phyloP scores from a whole-genome alignment of 2,888 invertebrate genomes.

The Prosopocoilus inquinatus region DNA sequence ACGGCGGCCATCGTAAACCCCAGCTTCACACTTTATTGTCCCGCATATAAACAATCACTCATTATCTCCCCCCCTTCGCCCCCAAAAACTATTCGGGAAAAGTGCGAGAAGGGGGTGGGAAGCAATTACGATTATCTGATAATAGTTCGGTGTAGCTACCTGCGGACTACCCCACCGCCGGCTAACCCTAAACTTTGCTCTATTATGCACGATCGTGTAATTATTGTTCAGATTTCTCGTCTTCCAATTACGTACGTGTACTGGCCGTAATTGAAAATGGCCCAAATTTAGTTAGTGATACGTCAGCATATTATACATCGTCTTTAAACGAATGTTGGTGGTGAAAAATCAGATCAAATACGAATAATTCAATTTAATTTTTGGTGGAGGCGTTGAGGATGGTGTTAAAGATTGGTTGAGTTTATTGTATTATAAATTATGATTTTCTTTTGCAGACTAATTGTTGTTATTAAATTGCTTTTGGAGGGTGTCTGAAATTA shows the following conservation, averaged over 20 bases:
- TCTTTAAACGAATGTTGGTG: no score
- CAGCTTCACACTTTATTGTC: not conserved
- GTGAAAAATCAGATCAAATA: no score
- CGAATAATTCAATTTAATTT: no score
- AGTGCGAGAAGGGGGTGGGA: not conserved
- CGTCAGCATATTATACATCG: not conserved
- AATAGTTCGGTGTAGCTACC: constrained; percentile 22
- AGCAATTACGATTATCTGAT: constrained; percentile 25
- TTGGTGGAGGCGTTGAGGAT: no score
- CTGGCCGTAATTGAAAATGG: constrained; percentile 15
- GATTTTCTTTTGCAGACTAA: no score
- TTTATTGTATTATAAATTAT: no score
- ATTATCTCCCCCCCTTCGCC: not conserved
- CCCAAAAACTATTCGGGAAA: not conserved
- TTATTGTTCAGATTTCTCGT: constrained; percentile 17
- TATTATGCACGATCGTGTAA: constrained; percentile 16
- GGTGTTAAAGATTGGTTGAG: no score
- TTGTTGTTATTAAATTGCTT: no score
- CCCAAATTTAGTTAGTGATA: constrained; percentile 3
- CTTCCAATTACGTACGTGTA: constrained; percentile 10
- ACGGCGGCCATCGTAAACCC: not conserved
- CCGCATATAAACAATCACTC: not conserved
- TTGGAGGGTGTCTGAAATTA: no score
- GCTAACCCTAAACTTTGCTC: constrained; percentile 11
- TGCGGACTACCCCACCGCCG: constrained; percentile 6